A percentile compares a stretch with the other conserved stretches of the same genome.
Evolutionary conservation across 2,888 invertebrate species (phyloP).

Genomic region (Pandemis corylana): DNA sequence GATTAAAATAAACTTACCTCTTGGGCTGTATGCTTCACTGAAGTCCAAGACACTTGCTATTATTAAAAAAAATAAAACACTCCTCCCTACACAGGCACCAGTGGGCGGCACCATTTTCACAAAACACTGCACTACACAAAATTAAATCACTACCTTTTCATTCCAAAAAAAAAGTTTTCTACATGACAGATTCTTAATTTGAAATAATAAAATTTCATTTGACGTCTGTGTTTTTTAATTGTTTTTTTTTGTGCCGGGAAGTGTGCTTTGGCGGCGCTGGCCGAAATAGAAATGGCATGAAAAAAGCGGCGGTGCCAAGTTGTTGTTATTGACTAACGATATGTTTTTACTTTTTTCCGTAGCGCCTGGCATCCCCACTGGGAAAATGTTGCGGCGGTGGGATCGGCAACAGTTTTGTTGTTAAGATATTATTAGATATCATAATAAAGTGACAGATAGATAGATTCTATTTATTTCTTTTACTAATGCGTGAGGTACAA

Average conservation of each 20-base stretch:
- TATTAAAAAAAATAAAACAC: conserved; percentile 55
- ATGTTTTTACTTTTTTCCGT: conserved; percentile 81
- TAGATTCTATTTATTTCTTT: no score
- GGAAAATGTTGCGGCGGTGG: conserved; percentile 66
- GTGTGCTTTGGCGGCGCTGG: conserved; percentile 64
- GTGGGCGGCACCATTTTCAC: conserved; percentile 53
- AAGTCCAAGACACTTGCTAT: conserved; percentile 57
- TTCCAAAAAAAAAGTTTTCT: conserved; percentile 20
- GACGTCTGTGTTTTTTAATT: conserved; percentile 30
- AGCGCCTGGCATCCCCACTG: conserved; percentile 78
- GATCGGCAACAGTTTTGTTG: conserved; percentile 63
- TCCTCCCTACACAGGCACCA: conserved; percentile 47
- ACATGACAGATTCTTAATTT: conserved; percentile 17
- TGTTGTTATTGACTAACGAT: conserved; percentile 76
- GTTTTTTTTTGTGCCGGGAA: conserved; percentile 48
- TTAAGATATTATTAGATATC: conserved; percentile 18
- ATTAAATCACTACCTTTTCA: conserved; percentile 19
- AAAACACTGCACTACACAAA: conserved; percentile 46
- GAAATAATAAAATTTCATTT: conserved; percentile 44
- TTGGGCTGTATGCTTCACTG: conserved; percentile 68
- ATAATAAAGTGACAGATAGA: no score
- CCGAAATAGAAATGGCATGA: conserved; percentile 76
- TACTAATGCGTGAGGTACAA: no score
- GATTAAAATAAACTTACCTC: conserved; percentile 63
- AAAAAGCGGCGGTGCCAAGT: conserved; percentile 67